Base-by-base conservation (phyloP, 2,888 invertebrate genomes). In the Drosophila neotestacea region DNA sequence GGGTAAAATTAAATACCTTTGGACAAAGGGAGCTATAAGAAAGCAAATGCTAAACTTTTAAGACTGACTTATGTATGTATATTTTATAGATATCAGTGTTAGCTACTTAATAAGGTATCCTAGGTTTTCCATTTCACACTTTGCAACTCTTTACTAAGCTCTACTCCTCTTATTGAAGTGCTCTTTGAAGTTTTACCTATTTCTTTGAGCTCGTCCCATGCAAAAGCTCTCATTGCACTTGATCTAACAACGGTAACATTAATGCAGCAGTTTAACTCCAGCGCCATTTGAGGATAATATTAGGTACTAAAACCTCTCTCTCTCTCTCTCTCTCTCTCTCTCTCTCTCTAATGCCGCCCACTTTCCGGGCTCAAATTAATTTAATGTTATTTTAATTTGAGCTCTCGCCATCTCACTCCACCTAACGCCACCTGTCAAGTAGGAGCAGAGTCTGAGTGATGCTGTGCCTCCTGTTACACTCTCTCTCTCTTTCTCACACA, bases 361-460 rank as follows among this genome's bases (percentile, higher is more conserved):
- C 64, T 61, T 22, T 22, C 58, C 66, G 70, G 63, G 60, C 88
- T 85, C 89, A 79, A 79, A 85, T 89, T 87, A 81, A 85, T 87
- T 85, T 81, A 85, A 76, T 76, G 88, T 89, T 87, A 85, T 87
- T 85, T 89, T 77, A 85, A 85, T 85, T 89, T 79, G 76, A 85
- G 79, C 78, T 74, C n/a, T 50, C 51, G 61, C 58, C 56, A 47
- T 69, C 62, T 48, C 60, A 42, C 59, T 72, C 70, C 55, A 60
- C 64, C 77, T 54, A 64, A 69, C 47, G 66, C 63, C 67, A 73
- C 66, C 76, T 82, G 83, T 70, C 64, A 50, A 68, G 47, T 44
- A 48, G 56, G 22, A 47, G 68, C 28, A 36, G 46, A 36, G 56
- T 10, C 41, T 48, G 60, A 58, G 52, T 73, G 79, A 79, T 82